Evolutionary conservation across 2,888 invertebrate species (phyloP).

Genomic region (Hesperia comma): DNA sequence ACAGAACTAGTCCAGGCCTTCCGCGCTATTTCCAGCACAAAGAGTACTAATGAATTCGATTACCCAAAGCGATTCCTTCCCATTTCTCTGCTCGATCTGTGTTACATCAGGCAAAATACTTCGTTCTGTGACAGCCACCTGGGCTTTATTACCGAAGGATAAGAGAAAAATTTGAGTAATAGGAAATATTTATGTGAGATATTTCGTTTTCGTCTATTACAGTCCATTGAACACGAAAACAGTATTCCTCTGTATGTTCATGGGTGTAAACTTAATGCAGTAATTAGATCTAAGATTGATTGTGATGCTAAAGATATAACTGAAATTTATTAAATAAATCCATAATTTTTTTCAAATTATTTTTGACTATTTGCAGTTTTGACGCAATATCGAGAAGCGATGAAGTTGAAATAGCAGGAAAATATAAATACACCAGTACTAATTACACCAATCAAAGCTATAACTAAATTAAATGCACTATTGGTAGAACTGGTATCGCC

Average conservation of each 20-base stretch:
- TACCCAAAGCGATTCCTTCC: conserved; percentile 67
- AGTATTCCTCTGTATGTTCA: neutral
- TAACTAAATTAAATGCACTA: conserved; percentile 7
- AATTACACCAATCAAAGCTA: neutral
- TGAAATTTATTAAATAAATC: too few relatives aligned
- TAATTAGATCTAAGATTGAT: too few relatives aligned
- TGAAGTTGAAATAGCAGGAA: neutral
- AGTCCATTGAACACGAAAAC: conserved; percentile 26
- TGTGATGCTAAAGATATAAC: too few relatives aligned
- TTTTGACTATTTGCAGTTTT: too few relatives aligned
- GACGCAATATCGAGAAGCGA: too few relatives aligned
- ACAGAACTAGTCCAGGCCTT: conserved; percentile 49
- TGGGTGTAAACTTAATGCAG: neutral
- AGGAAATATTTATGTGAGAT: conserved; percentile 27
- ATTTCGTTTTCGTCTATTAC: conserved; percentile 21
- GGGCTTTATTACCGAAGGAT: conserved; percentile 32
- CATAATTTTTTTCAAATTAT: too few relatives aligned
- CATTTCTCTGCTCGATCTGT: conserved; percentile 52
- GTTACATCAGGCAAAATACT: conserved; percentile 43
- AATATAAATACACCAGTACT: neutral
- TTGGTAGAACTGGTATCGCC: conserved; percentile 14
- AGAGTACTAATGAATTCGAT: conserved; percentile 76
- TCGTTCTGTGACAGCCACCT: conserved; percentile 13
- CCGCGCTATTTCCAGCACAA: conserved; percentile 63
- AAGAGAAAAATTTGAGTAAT: conserved; percentile 32